phyloP scores from a whole-genome alignment of 2,113 vertebrate genomes.

The Cercocebus atys region DNA sequence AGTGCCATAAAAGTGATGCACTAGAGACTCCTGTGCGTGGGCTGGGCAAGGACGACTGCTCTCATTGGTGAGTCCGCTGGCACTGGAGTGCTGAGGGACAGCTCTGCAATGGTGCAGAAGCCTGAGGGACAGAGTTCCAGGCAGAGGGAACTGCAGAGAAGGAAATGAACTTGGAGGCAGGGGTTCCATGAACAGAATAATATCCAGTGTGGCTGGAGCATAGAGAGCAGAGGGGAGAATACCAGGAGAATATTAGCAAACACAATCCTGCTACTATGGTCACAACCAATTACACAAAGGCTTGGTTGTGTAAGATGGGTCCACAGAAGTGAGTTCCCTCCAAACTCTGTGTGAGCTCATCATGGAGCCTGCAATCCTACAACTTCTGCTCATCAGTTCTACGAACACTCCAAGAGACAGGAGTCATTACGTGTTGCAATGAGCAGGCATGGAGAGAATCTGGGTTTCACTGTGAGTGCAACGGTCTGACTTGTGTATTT shows the following conservation, averaged over 20 bases:
- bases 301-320: no score
- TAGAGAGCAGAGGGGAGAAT: no score
- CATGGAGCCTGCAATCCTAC: background rate
- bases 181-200: background rate
- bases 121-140: background rate
- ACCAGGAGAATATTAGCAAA: background rate
- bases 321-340: no score
- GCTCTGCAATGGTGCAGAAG: background rate
- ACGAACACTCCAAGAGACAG: background rate
- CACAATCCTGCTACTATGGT: background rate
- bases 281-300: background rate
- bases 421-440: accelerated
- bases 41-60: background rate
- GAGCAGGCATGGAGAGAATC: accelerated
- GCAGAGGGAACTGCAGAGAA: background rate
- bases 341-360: background rate
- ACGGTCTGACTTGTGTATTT: background rate
- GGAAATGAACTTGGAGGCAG: no score
- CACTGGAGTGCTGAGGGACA: no score
- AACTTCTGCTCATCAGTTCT: background rate
- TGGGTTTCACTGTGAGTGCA: background rate
- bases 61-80: background rate
- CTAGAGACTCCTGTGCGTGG: no score
- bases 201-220: background rate
- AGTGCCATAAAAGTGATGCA: accelerated